A percentile compares a stretch with the other conserved stretches of the same genome.
phyloP scores from a whole-genome alignment of 2,888 invertebrate species.

The Ichneumoninae sp. region DNA sequence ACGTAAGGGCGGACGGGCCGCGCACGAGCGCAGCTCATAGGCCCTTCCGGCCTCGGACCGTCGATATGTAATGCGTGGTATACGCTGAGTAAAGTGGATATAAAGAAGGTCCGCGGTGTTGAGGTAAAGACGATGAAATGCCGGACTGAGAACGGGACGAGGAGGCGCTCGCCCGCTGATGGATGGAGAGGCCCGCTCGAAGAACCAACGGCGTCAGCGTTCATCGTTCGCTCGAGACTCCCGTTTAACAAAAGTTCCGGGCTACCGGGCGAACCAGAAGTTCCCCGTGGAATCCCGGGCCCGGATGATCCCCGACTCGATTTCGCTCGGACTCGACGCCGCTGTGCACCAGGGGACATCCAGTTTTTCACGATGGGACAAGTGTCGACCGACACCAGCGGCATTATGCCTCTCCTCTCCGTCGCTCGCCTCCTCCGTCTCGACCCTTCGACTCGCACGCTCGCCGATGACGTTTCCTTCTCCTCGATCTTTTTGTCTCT shows the following conservation, averaged over 20 bases:
- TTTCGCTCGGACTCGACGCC: constrained; percentile 47
- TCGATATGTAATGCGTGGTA: constrained; percentile 27
- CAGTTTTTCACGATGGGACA: constrained; percentile 82
- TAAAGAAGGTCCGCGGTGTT: constrained; percentile 39
- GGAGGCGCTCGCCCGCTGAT: constrained; percentile 70
- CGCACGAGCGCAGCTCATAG: not conserved
- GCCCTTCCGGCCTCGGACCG: not conserved
- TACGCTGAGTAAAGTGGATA: constrained; percentile 42
- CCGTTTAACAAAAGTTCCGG: constrained; percentile 48
- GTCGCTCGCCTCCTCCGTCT: constrained; percentile 28
- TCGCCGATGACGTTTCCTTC: not conserved
- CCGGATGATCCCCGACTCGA: constrained; percentile 17
- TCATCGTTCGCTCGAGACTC: constrained; percentile 37
- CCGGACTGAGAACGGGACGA: constrained; percentile 41
- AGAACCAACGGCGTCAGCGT: constrained; percentile 63
- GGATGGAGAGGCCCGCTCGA: constrained; percentile 73
- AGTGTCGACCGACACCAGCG: constrained; percentile 82
- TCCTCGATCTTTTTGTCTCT: constrained; percentile 28
- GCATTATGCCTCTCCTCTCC: constrained; percentile 48
- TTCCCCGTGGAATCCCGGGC: constrained; percentile 55
- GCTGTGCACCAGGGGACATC: constrained; percentile 74
- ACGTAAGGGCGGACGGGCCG: not conserved
- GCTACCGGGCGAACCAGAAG: constrained; percentile 7
- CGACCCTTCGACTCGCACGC: constrained; percentile 44
- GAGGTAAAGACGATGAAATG: constrained; percentile 50